These are phyloP conservation scores for Scrobipalpa atriplicella DNA, from an alignment of 2,888 invertebrate genomes.

Conservation along the genomic window DNA sequence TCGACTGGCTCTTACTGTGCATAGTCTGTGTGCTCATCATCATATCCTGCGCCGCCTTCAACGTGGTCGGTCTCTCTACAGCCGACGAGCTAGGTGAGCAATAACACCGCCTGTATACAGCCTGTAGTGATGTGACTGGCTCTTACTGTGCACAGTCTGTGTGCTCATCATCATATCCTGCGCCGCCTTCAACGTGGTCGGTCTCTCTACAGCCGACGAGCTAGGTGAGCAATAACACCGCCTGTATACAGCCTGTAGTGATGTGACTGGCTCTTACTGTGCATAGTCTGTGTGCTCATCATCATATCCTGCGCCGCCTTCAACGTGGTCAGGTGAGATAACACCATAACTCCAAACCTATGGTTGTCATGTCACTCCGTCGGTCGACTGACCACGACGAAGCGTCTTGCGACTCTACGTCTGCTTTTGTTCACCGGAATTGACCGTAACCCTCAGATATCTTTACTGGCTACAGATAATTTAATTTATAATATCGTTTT, in stretches of 20 bases:
- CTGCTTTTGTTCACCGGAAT: too few species aligned
- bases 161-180: conserved; percentile 83
- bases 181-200: conserved; percentile 85
- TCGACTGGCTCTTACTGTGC: conserved; percentile 86
- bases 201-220: conserved; percentile 77
- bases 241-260: conserved; percentile 76
- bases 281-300: conserved; percentile 80
- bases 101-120: conserved; percentile 54
- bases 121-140: conserved; percentile 87
- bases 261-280: conserved; percentile 87
- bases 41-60: conserved; percentile 84
- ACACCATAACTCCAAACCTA: too few species aligned
- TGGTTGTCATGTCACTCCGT: too few species aligned
- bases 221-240: conserved; percentile 65
- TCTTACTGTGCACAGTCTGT: conserved; percentile 83
- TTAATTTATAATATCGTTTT: too few species aligned
- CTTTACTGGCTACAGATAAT: too few species aligned
- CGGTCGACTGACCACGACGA: too few species aligned
- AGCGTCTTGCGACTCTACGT: too few species aligned
- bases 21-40: conserved; percentile 81
- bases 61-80: conserved; percentile 84
- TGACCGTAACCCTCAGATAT: too few species aligned
- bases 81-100: conserved; percentile 76
- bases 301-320: conserved; percentile 85
- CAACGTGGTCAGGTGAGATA: conserved; percentile 85